Evolutionary conservation across 2,113 vertebrate genomes (phyloP), one percentile per base, ranked within the genome.

Genomic region (Phrynosoma blainvillii): DNA sequence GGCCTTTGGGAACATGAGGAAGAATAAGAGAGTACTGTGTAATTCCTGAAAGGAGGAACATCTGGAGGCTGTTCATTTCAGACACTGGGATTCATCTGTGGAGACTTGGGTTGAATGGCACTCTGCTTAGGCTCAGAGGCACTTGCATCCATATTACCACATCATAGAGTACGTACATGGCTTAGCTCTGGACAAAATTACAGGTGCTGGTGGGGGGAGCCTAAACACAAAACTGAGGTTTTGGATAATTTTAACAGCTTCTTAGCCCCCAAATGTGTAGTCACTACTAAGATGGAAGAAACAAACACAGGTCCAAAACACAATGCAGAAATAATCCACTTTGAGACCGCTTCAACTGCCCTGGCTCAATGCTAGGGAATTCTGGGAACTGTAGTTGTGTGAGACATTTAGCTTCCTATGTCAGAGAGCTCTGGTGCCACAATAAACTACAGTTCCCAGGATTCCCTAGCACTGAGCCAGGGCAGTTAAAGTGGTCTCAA

Each of bases 1-100:
- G 87, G 89, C 91, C 75, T 87, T 18, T 27, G 71, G 56, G 70
- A 85, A 82, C n/a, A 81, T n/a, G 82, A 81, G 89, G 76, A 84
- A 79, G 84, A 89, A 70, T 54, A 70, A 36, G 52, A 79, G 32
- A 1, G 4, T 3, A 18, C 25, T 40, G 32, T 36, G 18, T 20
- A 68, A 52, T 54, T 70, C 74, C 47, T 84, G 36, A 84, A 56
- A 56, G 6, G 5, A 78, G 40, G 23, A 88, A n/a, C 18, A 52
- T 14, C 62, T 84, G 81, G 23, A 78, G 70, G 23, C 16, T 30
- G 52, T 66, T 40, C 0, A 52, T 74, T 20, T 52, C 70, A 65
- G 70, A 40, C 71, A 74, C 81, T 87, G 27, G 68, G 32, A 36
- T 73, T 56, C 30, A 76, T 11, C 27, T 65, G 20, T 27, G 20